phyloP scores from a whole-genome alignment of 2,888 invertebrate species.

The Drosophila greeni region DNA sequence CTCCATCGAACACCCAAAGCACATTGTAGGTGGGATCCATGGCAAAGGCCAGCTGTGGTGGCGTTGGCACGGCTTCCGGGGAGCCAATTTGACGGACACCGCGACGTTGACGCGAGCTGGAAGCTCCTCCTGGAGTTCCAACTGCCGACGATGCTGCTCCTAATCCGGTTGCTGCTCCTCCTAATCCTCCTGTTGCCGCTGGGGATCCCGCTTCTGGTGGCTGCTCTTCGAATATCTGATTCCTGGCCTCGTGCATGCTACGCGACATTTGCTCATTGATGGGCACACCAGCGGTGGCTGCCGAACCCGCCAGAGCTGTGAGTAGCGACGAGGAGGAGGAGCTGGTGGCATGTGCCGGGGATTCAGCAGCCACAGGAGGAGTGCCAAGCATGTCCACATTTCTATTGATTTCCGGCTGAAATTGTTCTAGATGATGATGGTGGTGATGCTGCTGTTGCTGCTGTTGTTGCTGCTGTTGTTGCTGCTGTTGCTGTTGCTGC shows the following conservation, averaged over 20 bases:
- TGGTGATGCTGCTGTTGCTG: slow-evolving; percentile 79
- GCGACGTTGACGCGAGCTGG: slow-evolving; percentile 24
- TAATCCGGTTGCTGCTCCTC: slow-evolving; percentile 23
- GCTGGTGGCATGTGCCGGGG: slow-evolving; percentile 12
- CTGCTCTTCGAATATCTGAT: slow-evolving; percentile 77
- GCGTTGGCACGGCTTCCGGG: slow-evolving; percentile 37
- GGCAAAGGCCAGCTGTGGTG: slow-evolving; percentile 78
- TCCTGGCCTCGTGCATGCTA: slow-evolving; percentile 78
- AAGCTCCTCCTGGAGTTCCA: slow-evolving; percentile 13
- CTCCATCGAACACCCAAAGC: slow-evolving; percentile 92
- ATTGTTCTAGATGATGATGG: slow-evolving; percentile 82
- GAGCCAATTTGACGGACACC: slow-evolving; percentile 21
- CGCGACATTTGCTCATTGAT: slow-evolving; percentile 79
- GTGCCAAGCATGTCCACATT: slow-evolving; percentile 71
- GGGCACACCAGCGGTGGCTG: slow-evolving; percentile 62
- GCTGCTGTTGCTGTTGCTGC: slow-evolving; percentile 82
- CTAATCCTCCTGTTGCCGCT: background rate
- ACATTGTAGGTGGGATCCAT: slow-evolving; percentile 95
- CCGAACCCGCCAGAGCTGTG: slow-evolving; percentile 34
- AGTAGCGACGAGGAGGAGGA: slow-evolving; percentile 20
- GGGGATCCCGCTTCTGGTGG: slow-evolving; percentile 22
- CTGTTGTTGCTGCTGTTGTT: slow-evolving; percentile 81
- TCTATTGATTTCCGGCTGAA: slow-evolving; percentile 76
- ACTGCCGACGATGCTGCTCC: slow-evolving; percentile 38
- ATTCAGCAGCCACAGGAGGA: slow-evolving; percentile 25